Conservation (phyloP, 2,888 invertebrate genomes). For the Erebia ligea region DNA sequence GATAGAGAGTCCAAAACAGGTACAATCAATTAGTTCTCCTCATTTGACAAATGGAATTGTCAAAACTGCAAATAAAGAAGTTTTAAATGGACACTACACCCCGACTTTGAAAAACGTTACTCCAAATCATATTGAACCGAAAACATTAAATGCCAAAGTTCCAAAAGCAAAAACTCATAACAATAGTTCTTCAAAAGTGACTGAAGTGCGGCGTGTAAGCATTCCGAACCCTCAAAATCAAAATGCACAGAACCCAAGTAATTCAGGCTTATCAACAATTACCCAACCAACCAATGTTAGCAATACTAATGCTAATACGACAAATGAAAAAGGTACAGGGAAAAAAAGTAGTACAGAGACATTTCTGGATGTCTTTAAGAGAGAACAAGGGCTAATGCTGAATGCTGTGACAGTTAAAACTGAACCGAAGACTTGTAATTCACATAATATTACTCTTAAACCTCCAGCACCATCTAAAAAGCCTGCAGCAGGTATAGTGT, state of each 20-base stretch:
- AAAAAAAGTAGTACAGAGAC: slow-evolving; percentile 61
- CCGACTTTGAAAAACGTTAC: slow-evolving; percentile 44
- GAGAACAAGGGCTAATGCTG: slow-evolving; percentile 65
- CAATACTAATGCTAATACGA: slow-evolving; percentile 66
- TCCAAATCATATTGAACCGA: slow-evolving; percentile 53
- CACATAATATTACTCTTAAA: slow-evolving; percentile 48
- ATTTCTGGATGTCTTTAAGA: slow-evolving; percentile 77
- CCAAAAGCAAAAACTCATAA: slow-evolving; percentile 60
- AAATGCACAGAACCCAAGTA: slow-evolving; percentile 50
- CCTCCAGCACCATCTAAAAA: slow-evolving; percentile 60
- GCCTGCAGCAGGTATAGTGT: slow-evolving; percentile 54
- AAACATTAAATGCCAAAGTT: slow-evolving; percentile 65
- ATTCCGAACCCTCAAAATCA: slow-evolving; percentile 59
- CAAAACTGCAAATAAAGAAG: slow-evolving; percentile 59
- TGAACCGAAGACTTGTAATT: slow-evolving; percentile 49
- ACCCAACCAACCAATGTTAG: slow-evolving; percentile 69
- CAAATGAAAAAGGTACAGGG: slow-evolving; percentile 52
- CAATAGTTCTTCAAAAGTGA: slow-evolving; percentile 51
- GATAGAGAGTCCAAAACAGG: slow-evolving; percentile 65
- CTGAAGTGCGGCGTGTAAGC: slow-evolving; percentile 53
- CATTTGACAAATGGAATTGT: slow-evolving; percentile 66
- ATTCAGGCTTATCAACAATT: slow-evolving; percentile 46
- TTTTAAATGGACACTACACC: slow-evolving; percentile 69
- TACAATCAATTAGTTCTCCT: slow-evolving; percentile 53
- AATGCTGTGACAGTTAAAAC: slow-evolving; percentile 50